A percentile compares a stretch with the other conserved stretches of the same genome.
Conservation (phyloP, 2,888 invertebrate species). For the Rosalia funebris region DNA sequence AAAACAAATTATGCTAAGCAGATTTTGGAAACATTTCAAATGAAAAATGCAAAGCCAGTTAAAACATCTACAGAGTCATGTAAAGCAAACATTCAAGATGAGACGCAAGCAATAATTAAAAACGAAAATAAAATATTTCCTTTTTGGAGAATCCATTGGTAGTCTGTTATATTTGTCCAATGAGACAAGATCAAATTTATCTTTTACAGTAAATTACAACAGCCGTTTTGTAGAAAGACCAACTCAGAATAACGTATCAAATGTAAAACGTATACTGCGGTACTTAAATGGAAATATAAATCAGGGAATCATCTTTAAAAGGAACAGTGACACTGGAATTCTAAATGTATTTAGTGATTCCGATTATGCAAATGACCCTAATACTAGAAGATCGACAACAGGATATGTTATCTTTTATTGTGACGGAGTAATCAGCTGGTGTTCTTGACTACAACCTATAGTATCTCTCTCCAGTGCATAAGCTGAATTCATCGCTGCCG, state of each 20-base stretch:
- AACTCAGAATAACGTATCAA: slow-evolving; percentile 7
- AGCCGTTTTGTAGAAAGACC: slow-evolving; percentile 23
- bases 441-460: slow-evolving; percentile 43
- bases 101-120: slow-evolving; percentile 12
- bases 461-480: slow-evolving; percentile 41
- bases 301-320: neutral
- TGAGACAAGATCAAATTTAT: slow-evolving; percentile 23
- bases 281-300: neutral
- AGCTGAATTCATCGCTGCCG: slow-evolving; percentile 2
- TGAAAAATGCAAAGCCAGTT: slow-evolving; percentile 40
- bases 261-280: slow-evolving; percentile 12
- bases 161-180: slow-evolving; percentile 25
- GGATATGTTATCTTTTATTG: slow-evolving; percentile 36
- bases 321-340: slow-evolving; percentile 1
- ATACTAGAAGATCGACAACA: too few species aligned
- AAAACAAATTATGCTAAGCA: slow-evolving; percentile 26
- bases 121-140: slow-evolving; percentile 19
- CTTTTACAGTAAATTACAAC: too few species aligned
- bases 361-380: too few species aligned
- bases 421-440: slow-evolving; percentile 47
- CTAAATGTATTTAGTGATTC: too few species aligned
- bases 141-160: slow-evolving; percentile 25
- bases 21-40: slow-evolving; percentile 33
- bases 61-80: slow-evolving; percentile 25
- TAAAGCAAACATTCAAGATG: slow-evolving; percentile 1